phyloP scores from a whole-genome alignment of 2,888 invertebrate species.

The Papilio elwesi region DNA sequence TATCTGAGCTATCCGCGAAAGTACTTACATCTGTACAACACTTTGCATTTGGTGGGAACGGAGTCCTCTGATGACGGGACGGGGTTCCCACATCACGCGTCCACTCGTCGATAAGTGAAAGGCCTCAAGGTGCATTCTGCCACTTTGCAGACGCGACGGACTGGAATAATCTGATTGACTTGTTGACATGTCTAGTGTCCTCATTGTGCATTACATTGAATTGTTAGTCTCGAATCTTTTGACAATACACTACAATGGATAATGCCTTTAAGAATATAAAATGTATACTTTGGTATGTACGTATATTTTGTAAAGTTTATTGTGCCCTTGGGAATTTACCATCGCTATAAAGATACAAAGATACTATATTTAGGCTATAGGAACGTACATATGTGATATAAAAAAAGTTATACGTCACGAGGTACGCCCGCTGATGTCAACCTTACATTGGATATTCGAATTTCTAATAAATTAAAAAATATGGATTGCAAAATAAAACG shows the following conservation, averaged over 20 bases:
- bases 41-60: slow-evolving; percentile 2
- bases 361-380: background rate
- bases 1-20: too few relatives aligned
- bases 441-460: too few relatives aligned
- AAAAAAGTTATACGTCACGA: too few relatives aligned
- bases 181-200: slow-evolving; percentile 45
- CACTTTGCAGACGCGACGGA: slow-evolving; percentile 36
- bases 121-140: slow-evolving; percentile 41
- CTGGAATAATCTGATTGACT: slow-evolving; percentile 48
- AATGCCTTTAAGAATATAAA: background rate
- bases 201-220: slow-evolving; percentile 31
- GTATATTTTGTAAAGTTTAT: background rate
- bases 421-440: too few relatives aligned
- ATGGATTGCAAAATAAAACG: too few relatives aligned
- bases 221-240: slow-evolving; percentile 23
- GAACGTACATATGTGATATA: too few relatives aligned
- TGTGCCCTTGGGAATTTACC: background rate
- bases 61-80: background rate
- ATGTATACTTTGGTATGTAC: background rate
- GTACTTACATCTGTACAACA: background rate
- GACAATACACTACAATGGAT: background rate
- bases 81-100: slow-evolving; percentile 34
- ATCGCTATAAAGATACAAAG: background rate
- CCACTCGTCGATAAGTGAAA: slow-evolving; percentile 8
- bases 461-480: too few relatives aligned